Conservation (phyloP, 2,888 invertebrate genomes). For the Pandemis heparana region DNA sequence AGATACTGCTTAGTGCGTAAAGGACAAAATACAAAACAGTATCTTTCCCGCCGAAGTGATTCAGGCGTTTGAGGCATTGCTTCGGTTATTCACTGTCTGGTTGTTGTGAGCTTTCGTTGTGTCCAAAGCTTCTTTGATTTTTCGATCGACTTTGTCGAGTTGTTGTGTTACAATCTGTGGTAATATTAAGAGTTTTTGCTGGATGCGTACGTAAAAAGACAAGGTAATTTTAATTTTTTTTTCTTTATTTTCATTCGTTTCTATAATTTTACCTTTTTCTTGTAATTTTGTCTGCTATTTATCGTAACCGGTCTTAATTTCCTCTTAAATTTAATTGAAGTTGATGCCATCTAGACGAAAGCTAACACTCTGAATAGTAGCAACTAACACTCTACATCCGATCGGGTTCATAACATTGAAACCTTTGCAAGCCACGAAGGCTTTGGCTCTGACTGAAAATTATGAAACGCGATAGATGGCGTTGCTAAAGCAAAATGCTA, state of each 20-base stretch:
- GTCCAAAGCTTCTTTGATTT: constrained; percentile 9
- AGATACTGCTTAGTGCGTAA: constrained; percentile 50
- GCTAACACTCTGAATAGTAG: not conserved
- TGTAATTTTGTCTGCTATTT: not conserved
- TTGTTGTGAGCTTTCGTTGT: constrained; percentile 63
- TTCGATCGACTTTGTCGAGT: not conserved
- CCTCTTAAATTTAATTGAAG: not conserved
- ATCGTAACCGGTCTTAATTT: not conserved
- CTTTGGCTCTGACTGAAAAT: constrained; percentile 30
- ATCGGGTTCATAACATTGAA: not conserved
- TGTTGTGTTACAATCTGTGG: not conserved
- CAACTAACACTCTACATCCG: not conserved
- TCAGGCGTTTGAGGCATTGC: constrained; percentile 74
- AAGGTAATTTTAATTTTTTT: not conserved
- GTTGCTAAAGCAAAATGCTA: constrained; percentile 2
- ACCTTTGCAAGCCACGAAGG: constrained; percentile 18
- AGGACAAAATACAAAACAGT: constrained; percentile 63
- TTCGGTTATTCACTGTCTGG: constrained; percentile 77
- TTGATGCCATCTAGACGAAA: constrained; percentile 11
- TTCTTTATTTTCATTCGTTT: not conserved
- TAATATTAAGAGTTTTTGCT: not conserved
- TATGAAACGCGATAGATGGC: constrained; percentile 25
- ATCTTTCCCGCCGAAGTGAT: constrained; percentile 80
- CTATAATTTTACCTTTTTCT: not conserved
- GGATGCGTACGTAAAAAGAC: not conserved